Conservation (phyloP, 1,140 invertebrate genomes). For the Diabrotica virgifera region DNA sequence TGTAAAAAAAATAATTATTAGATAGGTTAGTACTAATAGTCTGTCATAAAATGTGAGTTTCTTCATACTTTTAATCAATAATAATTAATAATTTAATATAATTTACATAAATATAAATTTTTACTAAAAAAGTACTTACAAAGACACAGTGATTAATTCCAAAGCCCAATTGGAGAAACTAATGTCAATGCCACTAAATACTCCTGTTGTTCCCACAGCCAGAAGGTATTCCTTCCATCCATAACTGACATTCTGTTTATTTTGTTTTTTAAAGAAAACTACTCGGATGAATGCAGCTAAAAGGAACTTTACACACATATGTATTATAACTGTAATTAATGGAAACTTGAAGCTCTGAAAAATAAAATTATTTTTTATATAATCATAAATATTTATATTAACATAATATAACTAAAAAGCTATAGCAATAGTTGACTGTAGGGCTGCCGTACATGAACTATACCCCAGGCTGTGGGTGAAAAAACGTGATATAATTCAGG, state of each 20-base stretch:
- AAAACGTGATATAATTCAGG: too few relatives aligned
- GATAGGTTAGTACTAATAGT: too few relatives aligned
- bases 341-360: conserved; percentile 80
- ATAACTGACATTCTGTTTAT: conserved; percentile 61
- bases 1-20: too few relatives aligned
- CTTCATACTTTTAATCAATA: too few relatives aligned
- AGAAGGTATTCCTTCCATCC: conserved; percentile 64
- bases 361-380: conserved; percentile 1
- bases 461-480: too few relatives aligned
- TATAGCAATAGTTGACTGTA: too few relatives aligned
- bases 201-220: conserved; percentile 72
- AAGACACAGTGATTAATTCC: conserved; percentile 86
- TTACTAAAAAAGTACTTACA: conserved; percentile 59
- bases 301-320: conserved; percentile 80
- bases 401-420: too few relatives aligned
- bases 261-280: conserved; percentile 59
- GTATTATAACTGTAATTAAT: conserved; percentile 77
- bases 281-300: conserved; percentile 66
- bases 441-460: too few relatives aligned
- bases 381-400: too few relatives aligned
- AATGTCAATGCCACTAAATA: conserved; percentile 93
- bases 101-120: background rate
- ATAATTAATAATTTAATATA: too few relatives aligned
- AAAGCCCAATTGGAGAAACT: conserved; percentile 97
- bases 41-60: too few relatives aligned